Evolutionary conservation across 2,113 vertebrate genomes (phyloP).

Genomic region (Marmota flaviventris): DNA sequence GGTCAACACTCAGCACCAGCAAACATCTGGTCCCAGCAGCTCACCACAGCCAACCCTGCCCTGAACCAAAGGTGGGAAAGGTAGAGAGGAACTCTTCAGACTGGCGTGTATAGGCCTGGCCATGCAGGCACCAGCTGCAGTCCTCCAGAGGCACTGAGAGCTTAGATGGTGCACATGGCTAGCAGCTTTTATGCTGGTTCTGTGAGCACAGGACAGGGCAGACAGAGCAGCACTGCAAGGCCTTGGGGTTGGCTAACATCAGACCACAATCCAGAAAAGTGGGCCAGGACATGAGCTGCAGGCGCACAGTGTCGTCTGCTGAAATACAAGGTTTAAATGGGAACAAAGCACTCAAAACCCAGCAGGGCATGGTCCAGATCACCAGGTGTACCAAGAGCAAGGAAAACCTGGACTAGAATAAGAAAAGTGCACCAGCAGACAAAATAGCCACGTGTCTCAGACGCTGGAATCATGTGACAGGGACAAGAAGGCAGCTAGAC

Average conservation of each 20-base stretch:
- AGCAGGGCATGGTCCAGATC: background rate
- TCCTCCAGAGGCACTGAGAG: background rate
- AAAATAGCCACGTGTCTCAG: background rate
- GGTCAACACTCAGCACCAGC: background rate
- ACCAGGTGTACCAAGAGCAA: background rate
- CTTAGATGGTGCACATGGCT: rapidly evolving
- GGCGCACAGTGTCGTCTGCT: background rate
- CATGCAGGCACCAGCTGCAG: background rate
- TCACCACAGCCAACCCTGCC: background rate
- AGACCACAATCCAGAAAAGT: background rate
- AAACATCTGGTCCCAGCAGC: background rate
- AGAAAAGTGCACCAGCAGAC: background rate
- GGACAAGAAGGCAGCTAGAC: background rate
- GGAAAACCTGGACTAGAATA: background rate
- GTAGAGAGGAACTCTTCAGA: background rate
- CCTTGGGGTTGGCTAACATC: background rate
- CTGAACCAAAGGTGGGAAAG: background rate
- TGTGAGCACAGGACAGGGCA: background rate
- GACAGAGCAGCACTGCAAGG: rapidly evolving
- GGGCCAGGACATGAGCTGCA: background rate
- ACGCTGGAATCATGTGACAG: background rate
- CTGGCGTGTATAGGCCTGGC: background rate
- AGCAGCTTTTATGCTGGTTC: rapidly evolving
- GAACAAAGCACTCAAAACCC: background rate
- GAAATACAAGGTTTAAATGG: background rate